phyloP scores from a whole-genome alignment of 2,888 invertebrate genomes.

The Caradrina clavipalpis region DNA sequence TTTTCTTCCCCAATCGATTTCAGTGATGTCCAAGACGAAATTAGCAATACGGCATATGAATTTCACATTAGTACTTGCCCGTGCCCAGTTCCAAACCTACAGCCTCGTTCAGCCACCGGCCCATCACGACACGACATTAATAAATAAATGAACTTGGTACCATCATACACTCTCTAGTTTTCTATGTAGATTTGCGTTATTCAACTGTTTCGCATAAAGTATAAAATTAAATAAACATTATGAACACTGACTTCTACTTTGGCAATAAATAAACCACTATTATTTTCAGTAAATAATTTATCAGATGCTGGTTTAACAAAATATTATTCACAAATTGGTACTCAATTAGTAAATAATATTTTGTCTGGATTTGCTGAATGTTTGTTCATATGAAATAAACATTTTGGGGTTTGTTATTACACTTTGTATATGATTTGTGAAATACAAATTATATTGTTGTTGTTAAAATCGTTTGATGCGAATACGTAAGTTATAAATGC shows the following conservation, averaged over 20 bases:
- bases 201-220: no score
- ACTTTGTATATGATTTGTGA: not conserved
- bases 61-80: no score
- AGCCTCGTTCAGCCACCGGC: no score
- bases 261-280: not conserved
- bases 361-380: not conserved
- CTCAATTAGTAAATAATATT: no score
- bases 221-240: not conserved
- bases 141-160: no score
- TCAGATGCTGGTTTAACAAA: not conserved
- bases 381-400: constrained; percentile 13
- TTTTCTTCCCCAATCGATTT: no score
- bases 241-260: not conserved
- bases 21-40: no score
- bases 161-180: no score
- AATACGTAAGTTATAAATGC: not conserved
- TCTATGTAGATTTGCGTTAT: no score
- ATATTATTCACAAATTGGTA: constrained; percentile 17
- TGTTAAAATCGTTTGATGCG: not conserved
- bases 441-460: not conserved
- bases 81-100: no score
- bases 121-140: no score
- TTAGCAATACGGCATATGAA: no score
- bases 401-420: not conserved
- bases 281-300: constrained; percentile 16